These are phyloP conservation scores for Sialis lutaria DNA, from an alignment of 2,888 invertebrate species.

Conservation along the genomic window DNA sequence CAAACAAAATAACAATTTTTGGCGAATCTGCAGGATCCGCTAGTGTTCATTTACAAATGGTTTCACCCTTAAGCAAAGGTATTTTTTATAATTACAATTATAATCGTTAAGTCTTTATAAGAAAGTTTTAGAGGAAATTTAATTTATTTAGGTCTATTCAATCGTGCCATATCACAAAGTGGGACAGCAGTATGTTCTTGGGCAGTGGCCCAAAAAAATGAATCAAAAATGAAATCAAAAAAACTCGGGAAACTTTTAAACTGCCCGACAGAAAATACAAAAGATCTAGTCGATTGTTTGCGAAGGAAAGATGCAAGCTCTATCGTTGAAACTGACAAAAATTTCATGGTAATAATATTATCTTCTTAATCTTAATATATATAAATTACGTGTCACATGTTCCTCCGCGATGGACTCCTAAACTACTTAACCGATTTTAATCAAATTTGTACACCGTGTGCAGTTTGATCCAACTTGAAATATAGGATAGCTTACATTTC, in stretches of 20 bases:
- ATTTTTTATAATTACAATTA: no score
- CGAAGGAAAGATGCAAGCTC: constrained; percentile 39
- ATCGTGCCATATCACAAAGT: constrained; percentile 56
- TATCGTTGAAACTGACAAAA: constrained; percentile 44
- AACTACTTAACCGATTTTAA: no score
- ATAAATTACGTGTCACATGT: no score
- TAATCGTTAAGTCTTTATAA: no score
- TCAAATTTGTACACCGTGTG: no score
- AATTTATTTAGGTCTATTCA: constrained; percentile 39
- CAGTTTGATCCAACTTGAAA: no score
- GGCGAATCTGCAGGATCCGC: constrained; percentile 27
- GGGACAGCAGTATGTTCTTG: constrained; percentile 52
- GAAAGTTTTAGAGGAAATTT: no score
- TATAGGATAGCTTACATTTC: no score
- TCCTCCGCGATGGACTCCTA: no score
- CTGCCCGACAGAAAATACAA: constrained; percentile 34
- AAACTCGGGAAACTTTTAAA: constrained; percentile 39
- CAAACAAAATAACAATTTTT: constrained; percentile 22
- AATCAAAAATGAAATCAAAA: constrained; percentile 36
- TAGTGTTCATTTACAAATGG: constrained; percentile 24
- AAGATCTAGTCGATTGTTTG: constrained; percentile 40
- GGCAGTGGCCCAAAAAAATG: constrained; percentile 42
- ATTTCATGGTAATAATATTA: constrained; percentile 39
- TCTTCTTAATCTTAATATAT: no score
- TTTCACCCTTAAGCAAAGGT: constrained; percentile 24